Evolutionary conservation across 2,888 invertebrate genomes (phyloP).

Genomic region (Chromoteleia sp.): DNA sequence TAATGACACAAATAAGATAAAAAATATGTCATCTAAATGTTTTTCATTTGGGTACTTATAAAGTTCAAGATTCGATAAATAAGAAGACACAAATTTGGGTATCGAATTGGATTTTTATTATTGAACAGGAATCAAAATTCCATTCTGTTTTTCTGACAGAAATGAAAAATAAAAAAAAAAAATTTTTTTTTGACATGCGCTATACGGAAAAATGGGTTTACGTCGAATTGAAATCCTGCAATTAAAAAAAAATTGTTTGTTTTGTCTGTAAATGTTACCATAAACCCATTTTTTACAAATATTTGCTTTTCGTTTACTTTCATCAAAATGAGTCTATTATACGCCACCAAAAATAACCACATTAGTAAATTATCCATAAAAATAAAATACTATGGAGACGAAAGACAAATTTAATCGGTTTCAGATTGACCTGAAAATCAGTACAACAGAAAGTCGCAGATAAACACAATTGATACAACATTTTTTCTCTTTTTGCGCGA

Average conservation of each 20-base stretch:
- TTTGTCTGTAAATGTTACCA: constrained; percentile 23
- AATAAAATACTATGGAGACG: constrained; percentile 25
- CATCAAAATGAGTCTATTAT: constrained; percentile 49
- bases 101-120: constrained; percentile 66
- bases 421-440: constrained; percentile 30
- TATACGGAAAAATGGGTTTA: constrained; percentile 55
- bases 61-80: too few species aligned
- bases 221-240: constrained; percentile 44
- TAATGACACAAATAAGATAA: too few species aligned
- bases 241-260: constrained; percentile 47
- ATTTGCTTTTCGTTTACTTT: constrained; percentile 38
- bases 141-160: constrained; percentile 55
- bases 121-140: constrained; percentile 54
- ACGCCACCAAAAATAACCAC: constrained; percentile 42
- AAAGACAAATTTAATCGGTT: constrained; percentile 33
- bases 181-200: constrained; percentile 57
- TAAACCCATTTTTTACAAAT: constrained; percentile 61
- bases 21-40: too few species aligned
- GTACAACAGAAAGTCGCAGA: constrained; percentile 48
- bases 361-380: constrained; percentile 33
- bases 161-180: constrained; percentile 53
- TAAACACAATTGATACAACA: constrained; percentile 25
- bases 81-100: constrained; percentile 43
- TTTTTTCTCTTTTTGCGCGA: constrained; percentile 31
- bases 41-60: too few species aligned